Conservation (phyloP, 2,113 vertebrate species). For the Cranoglanis bouderius region DNA sequence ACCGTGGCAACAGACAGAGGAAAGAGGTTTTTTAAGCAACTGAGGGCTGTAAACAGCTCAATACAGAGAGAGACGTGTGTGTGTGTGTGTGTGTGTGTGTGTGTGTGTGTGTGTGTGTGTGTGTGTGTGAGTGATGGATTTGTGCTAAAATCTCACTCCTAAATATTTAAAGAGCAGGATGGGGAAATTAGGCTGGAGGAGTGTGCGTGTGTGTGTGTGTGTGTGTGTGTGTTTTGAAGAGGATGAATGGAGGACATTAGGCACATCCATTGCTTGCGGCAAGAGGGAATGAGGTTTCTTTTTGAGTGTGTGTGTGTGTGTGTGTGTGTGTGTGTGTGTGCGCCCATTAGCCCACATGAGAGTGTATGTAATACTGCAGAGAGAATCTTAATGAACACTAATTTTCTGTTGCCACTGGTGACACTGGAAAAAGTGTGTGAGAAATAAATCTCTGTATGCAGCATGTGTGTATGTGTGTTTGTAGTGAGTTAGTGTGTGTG, state of each 20-base stretch:
- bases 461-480: background rate
- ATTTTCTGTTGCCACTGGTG: constrained; percentile 13
- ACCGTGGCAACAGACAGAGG: background rate
- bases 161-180: constrained; percentile 73
- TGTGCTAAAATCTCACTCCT: constrained; percentile 68
- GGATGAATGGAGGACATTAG: constrained; percentile 66
- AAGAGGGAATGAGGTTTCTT: constrained; percentile 30
- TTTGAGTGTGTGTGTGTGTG: constrained; percentile 25
- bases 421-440: constrained; percentile 8
- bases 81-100: constrained; percentile 31
- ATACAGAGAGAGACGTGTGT: background rate
- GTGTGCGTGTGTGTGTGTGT: constrained; percentile 39
- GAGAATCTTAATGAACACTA: constrained; percentile 37
- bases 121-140: constrained; percentile 62
- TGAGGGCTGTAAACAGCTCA: background rate
- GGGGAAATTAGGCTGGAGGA: constrained; percentile 21
- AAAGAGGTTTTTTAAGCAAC: background rate
- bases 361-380: constrained; percentile 29
- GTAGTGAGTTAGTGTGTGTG: background rate
- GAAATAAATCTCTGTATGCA: background rate
- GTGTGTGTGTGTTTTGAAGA: constrained; percentile 32
- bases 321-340: constrained; percentile 20
- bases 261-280: constrained; percentile 47
- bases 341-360: background rate
- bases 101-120: constrained; percentile 59